A percentile compares a stretch with the other conserved stretches of the same genome.
Conservation (phyloP, 2,113 vertebrate species). For the Corythaeola cristata region DNA sequence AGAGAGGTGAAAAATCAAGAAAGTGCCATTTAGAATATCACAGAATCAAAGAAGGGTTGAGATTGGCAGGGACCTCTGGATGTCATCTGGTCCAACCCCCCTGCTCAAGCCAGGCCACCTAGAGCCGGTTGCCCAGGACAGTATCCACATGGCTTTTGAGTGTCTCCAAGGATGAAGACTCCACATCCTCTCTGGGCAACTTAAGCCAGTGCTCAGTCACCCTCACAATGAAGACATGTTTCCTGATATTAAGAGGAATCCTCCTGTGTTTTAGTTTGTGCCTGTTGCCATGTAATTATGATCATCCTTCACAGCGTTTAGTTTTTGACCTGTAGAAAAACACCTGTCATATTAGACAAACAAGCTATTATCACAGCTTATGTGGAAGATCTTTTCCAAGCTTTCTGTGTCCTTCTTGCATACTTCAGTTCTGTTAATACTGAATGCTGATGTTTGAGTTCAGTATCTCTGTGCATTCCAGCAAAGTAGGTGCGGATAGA, state of each 20-base stretch:
- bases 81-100: not conserved
- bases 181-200: not conserved
- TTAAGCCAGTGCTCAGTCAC: not conserved
- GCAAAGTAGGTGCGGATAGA: not conserved
- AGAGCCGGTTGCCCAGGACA: not conserved
- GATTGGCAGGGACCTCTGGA: not conserved
- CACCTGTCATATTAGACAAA: not conserved
- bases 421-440: not conserved
- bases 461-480: not conserved
- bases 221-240: not conserved
- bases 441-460: not conserved
- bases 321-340: not conserved
- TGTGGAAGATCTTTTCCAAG: not conserved
- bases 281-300: not conserved
- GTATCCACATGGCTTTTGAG: not conserved
- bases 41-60: not conserved
- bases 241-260: not conserved
- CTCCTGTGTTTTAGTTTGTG: not conserved
- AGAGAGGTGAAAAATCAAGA: not conserved
- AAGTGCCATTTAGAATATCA: not conserved
- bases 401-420: not conserved
- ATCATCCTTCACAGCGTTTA: not conserved
- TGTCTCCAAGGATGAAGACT: not conserved
- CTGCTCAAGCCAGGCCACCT: not conserved
- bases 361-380: not conserved